Percentiles rank a stretch among this genome's conserved stretches.
Evolutionary conservation across 2,888 invertebrate genomes (phyloP).

Genomic region (Ethmia dodecea): DNA sequence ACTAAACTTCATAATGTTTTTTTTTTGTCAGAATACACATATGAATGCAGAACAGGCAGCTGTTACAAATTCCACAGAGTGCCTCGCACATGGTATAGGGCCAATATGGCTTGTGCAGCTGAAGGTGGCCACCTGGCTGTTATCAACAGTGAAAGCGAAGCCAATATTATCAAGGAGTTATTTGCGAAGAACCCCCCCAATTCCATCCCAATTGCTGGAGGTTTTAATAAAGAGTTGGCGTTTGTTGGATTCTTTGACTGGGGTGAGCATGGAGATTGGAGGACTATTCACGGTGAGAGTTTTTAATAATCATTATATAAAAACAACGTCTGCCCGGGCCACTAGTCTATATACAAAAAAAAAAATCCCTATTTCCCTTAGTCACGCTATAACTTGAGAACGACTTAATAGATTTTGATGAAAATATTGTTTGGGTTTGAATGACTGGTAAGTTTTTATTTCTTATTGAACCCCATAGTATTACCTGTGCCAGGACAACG

Average conservation of each 20-base stretch:
- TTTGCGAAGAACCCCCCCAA: slow-evolving; percentile 14
- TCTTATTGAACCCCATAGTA: no score
- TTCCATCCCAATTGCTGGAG: slow-evolving; percentile 7
- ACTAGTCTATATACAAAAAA: no score
- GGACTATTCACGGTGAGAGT: slow-evolving; percentile 29
- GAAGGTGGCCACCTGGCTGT: slow-evolving; percentile 27
- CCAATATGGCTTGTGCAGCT: slow-evolving; percentile 21
- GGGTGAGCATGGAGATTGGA: slow-evolving; percentile 23
- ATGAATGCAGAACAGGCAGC: slow-evolving; percentile 21
- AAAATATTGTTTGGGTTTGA: no score
- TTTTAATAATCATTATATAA: neutral
- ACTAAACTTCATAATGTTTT: no score
- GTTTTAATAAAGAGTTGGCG: slow-evolving; percentile 18
- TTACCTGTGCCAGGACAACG: no score
- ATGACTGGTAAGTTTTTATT: no score
- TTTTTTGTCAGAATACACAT: neutral
- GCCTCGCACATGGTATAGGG: slow-evolving; percentile 19
- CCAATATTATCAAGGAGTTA: slow-evolving; percentile 21
- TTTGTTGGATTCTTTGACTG: slow-evolving; percentile 29
- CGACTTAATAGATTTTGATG: no score
- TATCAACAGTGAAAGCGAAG: slow-evolving; percentile 25
- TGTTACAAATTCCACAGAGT: slow-evolving; percentile 28
- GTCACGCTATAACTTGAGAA: no score
- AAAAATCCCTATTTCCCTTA: no score
- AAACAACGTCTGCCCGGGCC: neutral